Base-by-base conservation (phyloP, 30 jellyfish, hydroid and myxozoan species). In the Turritopsis dohrnii region DNA sequence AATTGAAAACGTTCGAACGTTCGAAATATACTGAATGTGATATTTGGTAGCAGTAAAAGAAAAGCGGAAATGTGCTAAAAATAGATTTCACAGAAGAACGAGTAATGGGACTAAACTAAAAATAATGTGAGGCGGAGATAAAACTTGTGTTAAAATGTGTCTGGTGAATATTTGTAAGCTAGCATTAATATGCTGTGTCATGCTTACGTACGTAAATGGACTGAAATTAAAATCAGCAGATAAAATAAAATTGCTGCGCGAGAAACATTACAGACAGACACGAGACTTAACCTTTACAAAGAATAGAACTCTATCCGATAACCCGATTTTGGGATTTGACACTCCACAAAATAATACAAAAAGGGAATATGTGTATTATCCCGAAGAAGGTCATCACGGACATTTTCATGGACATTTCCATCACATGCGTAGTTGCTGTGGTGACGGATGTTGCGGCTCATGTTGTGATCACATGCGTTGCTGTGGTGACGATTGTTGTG, bases 291-390 rank as follows among this genome's bases (percentile, higher is more conserved):
- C 8, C 0, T n/a, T 8, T n/a, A 21, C 9, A 19, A 69, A 69
- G 19, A 23, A 69, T 69, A 69, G 30, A 23, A 27, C 31, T 29
- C 8, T 41, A 16, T 9, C 66, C 54, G 26, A 21, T 22, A 29
- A 74, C 27, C 28, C 77, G 8, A 74, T 74, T 16, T 21, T 27
- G 22, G 66, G 83, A 13, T n/a, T 21, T 21, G 19, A 27, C 52
- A 27, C 74, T 75, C 26, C 72, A n/a, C 74, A 60, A 31, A 84
- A 88, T 24, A 92, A 87, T 69, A 84, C 87, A 5, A 92, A 92
- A 83, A 80, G 98, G 76, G 96, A 92, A 80, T 92, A 75, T 76
- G 98, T 92, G 21, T 84, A 65, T 77, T 92, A 84, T 83, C 98
- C 98, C 17, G 90, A 89, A 23, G 98, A 81, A 20, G 94, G 74